Evolutionary conservation across 2,888 invertebrate genomes (phyloP), one percentile per base, ranked within the genome.

Genomic region (Busseola fusca): DNA sequence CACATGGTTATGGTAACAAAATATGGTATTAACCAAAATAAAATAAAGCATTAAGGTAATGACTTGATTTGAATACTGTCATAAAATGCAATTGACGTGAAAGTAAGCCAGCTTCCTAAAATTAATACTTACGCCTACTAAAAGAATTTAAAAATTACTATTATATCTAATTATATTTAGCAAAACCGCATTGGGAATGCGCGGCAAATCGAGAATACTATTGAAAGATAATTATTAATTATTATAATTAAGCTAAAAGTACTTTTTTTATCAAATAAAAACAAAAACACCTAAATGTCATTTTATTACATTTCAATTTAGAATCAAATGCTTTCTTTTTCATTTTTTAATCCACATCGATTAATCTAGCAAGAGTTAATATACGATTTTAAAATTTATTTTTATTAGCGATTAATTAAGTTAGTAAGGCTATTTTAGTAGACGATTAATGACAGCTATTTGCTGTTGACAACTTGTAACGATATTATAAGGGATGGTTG

Each of bases 361-460:
- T 93, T 91, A 93, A 91, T 91, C 94, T 95, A 95, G 89, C 88
- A 92, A 94, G 91, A 92, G 88, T 87, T 87, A 92, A 92, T 91
- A 91, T 86, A 90, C 89, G 88, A 91, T 87, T 91, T 89, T 91
- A 88, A 88, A 89, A 88, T 89, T 86, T 91, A 90, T 89, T 89
- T 90, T 88, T 87, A 90, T 90, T 91, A 92, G 91, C 87, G 83
- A 89, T 91, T 86, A 84, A 90, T 92, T 92, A 93, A 91, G 92
- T 95, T 95, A 95, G 92, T 95, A 95, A 95, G 95, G 95, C 95
- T 95, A 95, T 92, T 94, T 92, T 93, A 94, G 91, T 93, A 93
- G 89, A 93, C 90, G 88, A 92, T 90, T 88, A 90, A 84, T 86
- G 82, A 90, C 88, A 91, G 90, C 89, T 74, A 75, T 72, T 27